Base-by-base conservation (phyloP, 2,888 invertebrate genomes). In the Luperina testacea region DNA sequence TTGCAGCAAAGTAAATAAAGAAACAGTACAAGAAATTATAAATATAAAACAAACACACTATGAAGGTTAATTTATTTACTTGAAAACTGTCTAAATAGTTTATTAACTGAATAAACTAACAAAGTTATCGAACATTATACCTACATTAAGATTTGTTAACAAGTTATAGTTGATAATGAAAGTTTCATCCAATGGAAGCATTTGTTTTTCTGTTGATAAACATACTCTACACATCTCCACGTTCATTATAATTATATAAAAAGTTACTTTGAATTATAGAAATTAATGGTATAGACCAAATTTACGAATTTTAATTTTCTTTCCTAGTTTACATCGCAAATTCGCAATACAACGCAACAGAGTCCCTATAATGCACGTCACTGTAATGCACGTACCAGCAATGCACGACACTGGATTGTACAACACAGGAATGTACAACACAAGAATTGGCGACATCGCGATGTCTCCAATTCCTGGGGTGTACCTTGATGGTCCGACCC, bases 151-250 rank as follows among this genome's bases (percentile, higher is more conserved):
- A 88, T 91, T 91, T n/a, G 95, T 95, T 17, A 96, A 87, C 70
- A 93, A 83, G 83, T 95, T 95, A 84, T 93, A 96, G 70, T 91
- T 92, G 24, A 17, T 80, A 53, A 94, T 81, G 75, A 92, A 92
- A 75, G 73, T 79, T 81, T 93, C 92, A 85, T 94, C 90, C 61
- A 95, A 78, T 38, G 85, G 85, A 68, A 89, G 80, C 86, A 94
- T 61, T 42, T 84, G 82, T 69, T 81, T 87, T 69, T 90, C 91
- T 45, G 90, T 89, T 77, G 90, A 75, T 80, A 95, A 86, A 90
- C 96, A 96, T 42, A 93, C 93, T 87, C 95, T 92, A 87, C 96
- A 96, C 82, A 93, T 90, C 42, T 91, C 90, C 94, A 95, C 95
- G 7, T 24, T 72, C 38, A 81, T 64, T 69, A 27, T 0, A 42